Evolutionary conservation across 2,113 vertebrate genomes (phyloP), one percentile per base, ranked within the genome.

Genomic region (Seriola rivoliana): DNA sequence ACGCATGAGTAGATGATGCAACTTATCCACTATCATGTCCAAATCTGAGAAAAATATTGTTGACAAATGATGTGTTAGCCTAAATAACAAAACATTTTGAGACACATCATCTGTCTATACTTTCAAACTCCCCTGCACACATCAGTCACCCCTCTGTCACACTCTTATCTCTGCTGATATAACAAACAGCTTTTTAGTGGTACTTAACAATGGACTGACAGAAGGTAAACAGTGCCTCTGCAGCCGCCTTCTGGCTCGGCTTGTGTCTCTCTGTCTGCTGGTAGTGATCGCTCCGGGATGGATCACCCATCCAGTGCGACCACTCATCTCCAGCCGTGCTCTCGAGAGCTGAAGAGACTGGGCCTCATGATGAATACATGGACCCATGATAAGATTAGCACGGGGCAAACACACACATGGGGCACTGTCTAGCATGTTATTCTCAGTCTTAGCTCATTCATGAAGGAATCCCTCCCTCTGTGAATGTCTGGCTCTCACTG

Each of bases 331-430:
- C 58, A 72, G 63, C 58, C 66, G 38, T 13, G 48, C 62, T 85
- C 80, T 78, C 14, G 2, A 89, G 75, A 78, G 69, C 78, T 87
- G 34, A 83, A 76, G 83, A 84, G 83, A 90, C 60, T 14, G 80
- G 75, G 79, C 79, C 87, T 83, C 90, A 75, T 92, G 87, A 94
- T 91, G 88, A 93, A 91, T 68, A 82, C 80, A 80, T 82, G 70
- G 66, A 81, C 46, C 60, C 6, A 7, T 84, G 91, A 93, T 94
- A 90, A 93, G 93, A 93, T 93, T 91, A 93, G 68, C 46, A 59
- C 7, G 38, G 80, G 58, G 68, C 74, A 86, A 78, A 85, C 79
- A 86, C 66, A 60, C 74, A 84, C 82, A 85, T 16, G 63, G 40
- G 75, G 32, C 78, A 67, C 77, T 65, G 76, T 85, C 62, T 72